Conservation (phyloP, 2,797 vertebrate species). For the Hydrophis major region DNA sequence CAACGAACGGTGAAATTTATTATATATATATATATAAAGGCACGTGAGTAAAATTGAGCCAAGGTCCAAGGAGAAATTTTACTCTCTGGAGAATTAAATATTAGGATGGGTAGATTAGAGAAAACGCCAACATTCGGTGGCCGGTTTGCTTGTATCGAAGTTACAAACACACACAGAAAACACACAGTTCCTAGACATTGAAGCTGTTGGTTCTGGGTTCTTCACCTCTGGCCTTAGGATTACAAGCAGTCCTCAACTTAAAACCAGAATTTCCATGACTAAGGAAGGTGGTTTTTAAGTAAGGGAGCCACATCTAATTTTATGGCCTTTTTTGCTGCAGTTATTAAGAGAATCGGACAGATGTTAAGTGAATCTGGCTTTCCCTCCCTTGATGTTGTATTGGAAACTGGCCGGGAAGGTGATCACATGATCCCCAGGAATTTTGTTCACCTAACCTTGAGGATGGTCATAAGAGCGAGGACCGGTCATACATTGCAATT, state of each 20-base stretch:
- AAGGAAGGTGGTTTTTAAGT: too few relatives aligned
- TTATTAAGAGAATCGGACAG: not conserved
- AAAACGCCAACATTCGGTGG: not conserved
- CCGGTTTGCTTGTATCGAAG: not conserved
- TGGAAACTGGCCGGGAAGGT: not conserved
- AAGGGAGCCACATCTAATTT: too few relatives aligned
- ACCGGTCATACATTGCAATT: not conserved
- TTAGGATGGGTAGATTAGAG: not conserved
- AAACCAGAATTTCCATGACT: too few relatives aligned
- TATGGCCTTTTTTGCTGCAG: too few relatives aligned
- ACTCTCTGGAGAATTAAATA: not conserved
- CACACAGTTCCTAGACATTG: not conserved
- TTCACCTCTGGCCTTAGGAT: too few relatives aligned
- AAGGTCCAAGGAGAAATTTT: not conserved
- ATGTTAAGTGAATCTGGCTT: not conserved
- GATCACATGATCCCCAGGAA: not conserved
- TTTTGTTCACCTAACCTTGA: not conserved
- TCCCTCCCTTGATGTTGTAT: not conserved
- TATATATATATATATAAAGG: not conserved
- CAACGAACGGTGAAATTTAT: not conserved
- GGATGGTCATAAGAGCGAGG: not conserved
- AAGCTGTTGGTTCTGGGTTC: not conserved
- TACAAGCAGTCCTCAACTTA: too few relatives aligned
- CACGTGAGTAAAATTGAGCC: not conserved
- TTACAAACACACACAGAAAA: not conserved